Percentiles rank a stretch among this genome's conserved stretches.
Conservation (phyloP, 2,113 vertebrate genomes). For the Anthoscopus minutus region DNA sequence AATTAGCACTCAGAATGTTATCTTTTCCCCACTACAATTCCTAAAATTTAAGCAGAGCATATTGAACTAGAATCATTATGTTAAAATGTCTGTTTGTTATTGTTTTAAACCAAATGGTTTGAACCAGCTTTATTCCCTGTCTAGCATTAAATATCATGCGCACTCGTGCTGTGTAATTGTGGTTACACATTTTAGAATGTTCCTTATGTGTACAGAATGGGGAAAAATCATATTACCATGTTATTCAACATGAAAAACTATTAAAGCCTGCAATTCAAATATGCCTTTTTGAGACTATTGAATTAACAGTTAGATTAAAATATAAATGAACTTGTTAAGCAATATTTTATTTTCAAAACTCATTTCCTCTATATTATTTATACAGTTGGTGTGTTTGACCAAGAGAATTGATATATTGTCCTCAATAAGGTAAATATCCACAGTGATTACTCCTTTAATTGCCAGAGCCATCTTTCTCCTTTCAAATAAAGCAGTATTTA, state of each 20-base stretch:
- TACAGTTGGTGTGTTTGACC: slow-evolving; percentile 27
- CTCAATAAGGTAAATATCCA: slow-evolving; percentile 47
- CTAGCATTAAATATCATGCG: neutral
- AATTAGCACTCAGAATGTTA: neutral
- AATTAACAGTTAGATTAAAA: slow-evolving; percentile 51
- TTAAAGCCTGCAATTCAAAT: slow-evolving; percentile 42
- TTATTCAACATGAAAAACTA: slow-evolving; percentile 31
- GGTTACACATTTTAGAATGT: slow-evolving; percentile 9
- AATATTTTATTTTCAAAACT: slow-evolving; percentile 48
- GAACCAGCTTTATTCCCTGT: slow-evolving; percentile 11
- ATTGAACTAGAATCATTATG: neutral
- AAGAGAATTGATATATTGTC: slow-evolving; percentile 48
- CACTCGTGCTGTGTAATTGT: neutral
- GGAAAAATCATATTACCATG: neutral
- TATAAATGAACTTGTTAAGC: slow-evolving; percentile 34
- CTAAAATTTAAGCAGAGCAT: neutral
- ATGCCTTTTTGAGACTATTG: slow-evolving; percentile 13
- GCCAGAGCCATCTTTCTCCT: neutral
- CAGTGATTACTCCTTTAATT: slow-evolving; percentile 34
- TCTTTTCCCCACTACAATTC: slow-evolving; percentile 3
- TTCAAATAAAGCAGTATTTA: neutral
- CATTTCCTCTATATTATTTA: slow-evolving; percentile 39
- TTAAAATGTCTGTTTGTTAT: neutral
- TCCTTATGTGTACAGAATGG: neutral
- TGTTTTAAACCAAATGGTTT: slow-evolving; percentile 10